Conservation (phyloP, 2,888 invertebrate species). For the Malthinus seriepunctatus region DNA sequence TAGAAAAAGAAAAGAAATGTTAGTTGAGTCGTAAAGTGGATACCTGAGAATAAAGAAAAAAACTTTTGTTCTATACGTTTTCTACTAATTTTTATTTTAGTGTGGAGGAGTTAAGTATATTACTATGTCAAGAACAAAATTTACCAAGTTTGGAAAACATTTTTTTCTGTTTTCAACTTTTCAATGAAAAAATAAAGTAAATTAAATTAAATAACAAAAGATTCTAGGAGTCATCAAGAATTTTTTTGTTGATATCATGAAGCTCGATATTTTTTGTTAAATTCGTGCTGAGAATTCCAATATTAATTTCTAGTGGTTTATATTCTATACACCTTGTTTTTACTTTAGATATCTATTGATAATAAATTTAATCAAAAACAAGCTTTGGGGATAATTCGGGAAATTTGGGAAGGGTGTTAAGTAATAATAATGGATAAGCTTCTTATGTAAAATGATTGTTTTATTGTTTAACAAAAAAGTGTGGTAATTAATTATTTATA, state of each 20-base stretch:
- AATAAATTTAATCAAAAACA: conserved; percentile 1
- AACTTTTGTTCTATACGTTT: background rate
- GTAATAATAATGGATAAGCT: too few relatives aligned
- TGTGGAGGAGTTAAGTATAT: conserved; percentile 1
- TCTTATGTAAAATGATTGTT: background rate
- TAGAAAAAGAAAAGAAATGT: too few relatives aligned
- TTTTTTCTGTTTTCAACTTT: too few relatives aligned
- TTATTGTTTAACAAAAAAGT: background rate
- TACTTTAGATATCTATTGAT: background rate
- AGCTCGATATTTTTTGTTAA: conserved; percentile 1
- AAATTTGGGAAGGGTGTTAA: too few relatives aligned
- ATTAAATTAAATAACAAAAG: conserved; percentile 6
- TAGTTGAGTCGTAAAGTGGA: too few relatives aligned
- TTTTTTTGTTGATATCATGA: conserved; percentile 3
- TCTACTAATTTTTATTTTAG: background rate
- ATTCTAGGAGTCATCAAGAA: conserved; percentile 1
- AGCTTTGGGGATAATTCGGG: background rate
- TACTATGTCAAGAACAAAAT: conserved; percentile 1
- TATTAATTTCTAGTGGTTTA: background rate
- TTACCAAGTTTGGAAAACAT: background rate
- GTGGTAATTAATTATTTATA: background rate
- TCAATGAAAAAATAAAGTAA: background rate
- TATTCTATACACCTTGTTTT: conserved; percentile 1
- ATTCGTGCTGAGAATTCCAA: conserved; percentile 1
- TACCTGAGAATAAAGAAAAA: too few relatives aligned